Evolutionary conservation across 2,797 vertebrate genomes (phyloP).

Genomic region (Gobionotothen gibberifrons): DNA sequence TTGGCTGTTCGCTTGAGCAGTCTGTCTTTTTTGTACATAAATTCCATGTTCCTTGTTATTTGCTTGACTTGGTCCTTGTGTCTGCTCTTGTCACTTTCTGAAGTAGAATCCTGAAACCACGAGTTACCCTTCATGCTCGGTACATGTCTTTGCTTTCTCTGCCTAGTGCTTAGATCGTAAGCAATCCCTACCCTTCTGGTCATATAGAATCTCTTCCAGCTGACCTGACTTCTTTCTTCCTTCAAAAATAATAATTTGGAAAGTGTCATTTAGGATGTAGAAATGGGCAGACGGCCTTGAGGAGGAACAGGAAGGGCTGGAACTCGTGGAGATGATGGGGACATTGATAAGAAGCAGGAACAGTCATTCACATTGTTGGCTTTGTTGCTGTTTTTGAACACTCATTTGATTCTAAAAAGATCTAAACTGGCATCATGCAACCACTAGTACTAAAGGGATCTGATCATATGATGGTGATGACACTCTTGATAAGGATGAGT

Average conservation of each 20-base stretch:
- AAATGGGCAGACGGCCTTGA: constrained; percentile 18
- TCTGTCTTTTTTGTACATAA: constrained; percentile 2
- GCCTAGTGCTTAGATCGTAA: neutral
- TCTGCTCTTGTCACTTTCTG: constrained; percentile 10
- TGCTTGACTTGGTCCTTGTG: neutral
- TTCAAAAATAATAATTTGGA: neutral
- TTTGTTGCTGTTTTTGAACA: neutral
- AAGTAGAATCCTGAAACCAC: neutral
- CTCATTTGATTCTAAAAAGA: neutral
- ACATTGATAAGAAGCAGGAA: constrained; percentile 47
- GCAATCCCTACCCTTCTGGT: constrained; percentile 13
- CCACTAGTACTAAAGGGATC: neutral
- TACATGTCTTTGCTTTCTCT: neutral
- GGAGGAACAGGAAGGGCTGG: constrained; percentile 46
- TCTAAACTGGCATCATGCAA: neutral
- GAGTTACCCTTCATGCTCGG: neutral
- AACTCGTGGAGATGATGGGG: constrained; percentile 38
- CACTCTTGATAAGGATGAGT: neutral
- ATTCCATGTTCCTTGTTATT: constrained; percentile 5
- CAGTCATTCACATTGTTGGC: constrained; percentile 35
- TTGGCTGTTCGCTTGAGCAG: constrained; percentile 12
- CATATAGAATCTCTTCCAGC: constrained; percentile 20
- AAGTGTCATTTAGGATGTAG: constrained; percentile 15
- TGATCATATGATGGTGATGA: constrained; percentile 23
- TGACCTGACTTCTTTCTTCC: neutral